phyloP scores from a whole-genome alignment of 1,140 invertebrate species.

The Euwallacea similis region DNA sequence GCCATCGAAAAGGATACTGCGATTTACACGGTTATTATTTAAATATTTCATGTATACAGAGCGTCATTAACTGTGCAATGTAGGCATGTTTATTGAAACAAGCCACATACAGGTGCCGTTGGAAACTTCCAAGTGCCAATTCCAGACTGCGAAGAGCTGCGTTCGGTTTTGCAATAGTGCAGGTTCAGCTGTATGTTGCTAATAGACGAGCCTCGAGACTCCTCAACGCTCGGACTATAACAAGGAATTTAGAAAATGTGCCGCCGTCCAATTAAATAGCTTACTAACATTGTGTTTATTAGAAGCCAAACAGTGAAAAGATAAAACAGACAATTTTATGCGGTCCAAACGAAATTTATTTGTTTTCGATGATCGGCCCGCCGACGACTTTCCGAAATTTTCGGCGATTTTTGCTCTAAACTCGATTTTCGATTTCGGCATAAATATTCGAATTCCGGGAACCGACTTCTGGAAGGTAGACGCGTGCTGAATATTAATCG shows the following conservation, averaged over 20 bases:
- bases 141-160: too few relatives aligned
- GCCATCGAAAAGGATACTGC: too few relatives aligned
- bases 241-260: slow-evolving; percentile 3
- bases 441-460: slow-evolving; percentile 26
- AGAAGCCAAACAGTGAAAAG: slow-evolving; percentile 9
- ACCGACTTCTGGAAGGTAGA: slow-evolving; percentile 18
- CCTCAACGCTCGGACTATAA: too few relatives aligned
- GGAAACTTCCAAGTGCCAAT: too few relatives aligned
- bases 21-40: too few relatives aligned
- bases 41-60: too few relatives aligned
- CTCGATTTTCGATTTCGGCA: slow-evolving; percentile 6
- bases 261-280: slow-evolving; percentile 14
- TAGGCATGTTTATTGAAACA: too few relatives aligned
- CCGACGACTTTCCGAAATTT: slow-evolving; percentile 17
- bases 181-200: too few relatives aligned
- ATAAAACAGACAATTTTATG: slow-evolving; percentile 20
- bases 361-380: slow-evolving; percentile 10
- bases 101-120: too few relatives aligned
- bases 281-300: slow-evolving; percentile 24
- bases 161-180: too few relatives aligned
- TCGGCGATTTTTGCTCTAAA: slow-evolving; percentile 16
- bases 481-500: slow-evolving; percentile 31
- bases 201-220: too few relatives aligned
- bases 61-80: too few relatives aligned
- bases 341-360: slow-evolving; percentile 14